phyloP scores from a whole-genome alignment of 2,797 vertebrate genomes.

The Margarornis squamiger region DNA sequence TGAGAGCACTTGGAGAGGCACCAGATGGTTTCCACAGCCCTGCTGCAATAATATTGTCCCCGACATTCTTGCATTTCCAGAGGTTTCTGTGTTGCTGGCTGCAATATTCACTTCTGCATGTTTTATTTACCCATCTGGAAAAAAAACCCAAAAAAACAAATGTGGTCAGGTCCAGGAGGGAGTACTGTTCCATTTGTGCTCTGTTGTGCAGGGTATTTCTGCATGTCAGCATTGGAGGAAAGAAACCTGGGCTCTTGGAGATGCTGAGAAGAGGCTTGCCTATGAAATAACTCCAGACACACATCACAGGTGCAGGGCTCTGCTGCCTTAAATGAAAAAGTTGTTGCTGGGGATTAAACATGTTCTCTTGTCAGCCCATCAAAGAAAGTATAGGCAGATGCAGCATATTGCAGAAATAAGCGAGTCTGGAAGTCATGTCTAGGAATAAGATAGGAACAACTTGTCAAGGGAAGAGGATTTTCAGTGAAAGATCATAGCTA shows the following conservation, averaged over 20 bases:
- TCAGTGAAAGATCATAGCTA: neutral
- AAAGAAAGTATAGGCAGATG: neutral
- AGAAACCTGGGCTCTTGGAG: neutral
- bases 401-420: neutral
- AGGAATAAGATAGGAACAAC: neutral
- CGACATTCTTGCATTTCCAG: neutral
- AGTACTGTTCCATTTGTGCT: neutral
- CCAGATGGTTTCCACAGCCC: neutral
- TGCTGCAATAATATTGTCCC: neutral
- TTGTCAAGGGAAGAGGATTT: neutral
- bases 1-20: neutral
- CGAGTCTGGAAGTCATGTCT: neutral
- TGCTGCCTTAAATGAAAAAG: neutral
- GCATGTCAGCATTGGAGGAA: neutral
- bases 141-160: neutral
- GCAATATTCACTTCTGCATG: neutral
- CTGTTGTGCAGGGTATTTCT: neutral
- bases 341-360: neutral
- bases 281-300: neutral
- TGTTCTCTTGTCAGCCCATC: neutral
- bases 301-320: accelerated
- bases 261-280: neutral
- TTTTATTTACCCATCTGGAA: neutral
- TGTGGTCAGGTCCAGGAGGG: neutral
- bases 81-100: neutral